phyloP scores from a whole-genome alignment of 1,140 invertebrate genomes.

The Lepidotrigona ventralis region DNA sequence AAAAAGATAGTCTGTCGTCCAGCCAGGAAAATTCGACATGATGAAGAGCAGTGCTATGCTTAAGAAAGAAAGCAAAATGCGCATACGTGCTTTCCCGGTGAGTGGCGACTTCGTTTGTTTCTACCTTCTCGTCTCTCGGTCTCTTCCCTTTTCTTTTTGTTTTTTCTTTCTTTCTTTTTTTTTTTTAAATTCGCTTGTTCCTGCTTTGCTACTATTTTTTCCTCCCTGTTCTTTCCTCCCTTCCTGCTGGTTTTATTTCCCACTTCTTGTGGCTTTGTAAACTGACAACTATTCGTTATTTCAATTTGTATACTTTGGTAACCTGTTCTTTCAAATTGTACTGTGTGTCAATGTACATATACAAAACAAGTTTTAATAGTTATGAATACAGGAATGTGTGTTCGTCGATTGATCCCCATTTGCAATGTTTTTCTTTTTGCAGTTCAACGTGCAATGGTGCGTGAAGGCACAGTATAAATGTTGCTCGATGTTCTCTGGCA shows the following conservation, averaged over 20 bases:
- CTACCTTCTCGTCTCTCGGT: not conserved
- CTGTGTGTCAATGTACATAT: not conserved
- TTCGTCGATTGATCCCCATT: not conserved
- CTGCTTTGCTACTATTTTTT: too few species aligned
- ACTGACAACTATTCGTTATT: not conserved
- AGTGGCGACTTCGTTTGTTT: conserved; percentile 77
- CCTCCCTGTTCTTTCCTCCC: too few species aligned
- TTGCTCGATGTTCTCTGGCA: not conserved
- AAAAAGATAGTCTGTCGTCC: not conserved
- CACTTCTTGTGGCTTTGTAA: not conserved
- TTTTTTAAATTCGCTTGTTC: not conserved
- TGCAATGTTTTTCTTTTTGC: not conserved
- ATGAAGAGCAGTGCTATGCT: conserved; percentile 89
- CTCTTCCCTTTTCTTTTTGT: not conserved
- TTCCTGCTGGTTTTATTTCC: not conserved
- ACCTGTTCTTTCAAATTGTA: conserved; percentile 14
- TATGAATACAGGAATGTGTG: not conserved
- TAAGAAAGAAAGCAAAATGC: conserved; percentile 97
- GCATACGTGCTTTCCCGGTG: conserved; percentile 97
- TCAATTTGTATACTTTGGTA: conserved; percentile 10
- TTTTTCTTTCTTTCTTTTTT: conserved; percentile 2
- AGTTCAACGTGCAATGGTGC: not conserved
- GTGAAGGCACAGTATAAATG: not conserved
- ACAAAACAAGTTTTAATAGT: not conserved
- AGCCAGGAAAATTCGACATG: conserved; percentile 73